Conservation (phyloP, 2,113 vertebrate genomes). For the Aptenodytes forsteri region DNA sequence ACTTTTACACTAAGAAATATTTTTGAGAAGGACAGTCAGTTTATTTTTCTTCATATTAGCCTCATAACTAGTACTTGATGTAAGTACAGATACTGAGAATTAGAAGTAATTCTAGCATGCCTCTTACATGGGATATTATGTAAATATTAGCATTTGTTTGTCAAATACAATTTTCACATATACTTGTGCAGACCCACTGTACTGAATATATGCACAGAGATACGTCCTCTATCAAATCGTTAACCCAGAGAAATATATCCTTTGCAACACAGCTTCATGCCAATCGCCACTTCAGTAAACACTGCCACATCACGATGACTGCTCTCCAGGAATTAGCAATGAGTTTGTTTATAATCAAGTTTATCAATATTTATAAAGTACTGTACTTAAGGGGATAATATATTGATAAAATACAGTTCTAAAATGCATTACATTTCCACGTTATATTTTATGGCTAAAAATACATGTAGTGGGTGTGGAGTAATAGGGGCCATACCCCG, state of each 20-base stretch:
- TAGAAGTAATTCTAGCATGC: not conserved
- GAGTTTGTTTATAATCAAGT: conserved; percentile 64
- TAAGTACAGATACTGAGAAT: not conserved
- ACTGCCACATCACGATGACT: conserved; percentile 37
- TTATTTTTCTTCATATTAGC: not conserved
- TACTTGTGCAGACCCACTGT: not conserved
- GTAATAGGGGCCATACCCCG: conserved; percentile 73
- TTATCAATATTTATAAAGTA: conserved; percentile 73
- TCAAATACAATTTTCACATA: not conserved
- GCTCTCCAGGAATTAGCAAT: conserved; percentile 67
- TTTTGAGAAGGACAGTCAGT: not conserved
- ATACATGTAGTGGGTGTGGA: conserved; percentile 71
- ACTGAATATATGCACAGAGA: not conserved
- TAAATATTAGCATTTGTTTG: conserved; percentile 16
- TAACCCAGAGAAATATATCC: not conserved
- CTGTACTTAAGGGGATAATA: conserved; percentile 65
- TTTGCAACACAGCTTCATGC: not conserved
- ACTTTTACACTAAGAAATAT: not conserved
- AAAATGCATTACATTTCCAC: conserved; percentile 67
- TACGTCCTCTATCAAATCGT: not conserved
- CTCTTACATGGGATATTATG: not conserved
- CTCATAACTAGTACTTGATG: not conserved
- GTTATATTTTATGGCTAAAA: conserved; percentile 78
- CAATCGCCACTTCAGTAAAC: conserved; percentile 38
- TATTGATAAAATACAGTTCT: conserved; percentile 68